Base-by-base conservation (phyloP, 2,888 invertebrate species). In the Agrochola litura region DNA sequence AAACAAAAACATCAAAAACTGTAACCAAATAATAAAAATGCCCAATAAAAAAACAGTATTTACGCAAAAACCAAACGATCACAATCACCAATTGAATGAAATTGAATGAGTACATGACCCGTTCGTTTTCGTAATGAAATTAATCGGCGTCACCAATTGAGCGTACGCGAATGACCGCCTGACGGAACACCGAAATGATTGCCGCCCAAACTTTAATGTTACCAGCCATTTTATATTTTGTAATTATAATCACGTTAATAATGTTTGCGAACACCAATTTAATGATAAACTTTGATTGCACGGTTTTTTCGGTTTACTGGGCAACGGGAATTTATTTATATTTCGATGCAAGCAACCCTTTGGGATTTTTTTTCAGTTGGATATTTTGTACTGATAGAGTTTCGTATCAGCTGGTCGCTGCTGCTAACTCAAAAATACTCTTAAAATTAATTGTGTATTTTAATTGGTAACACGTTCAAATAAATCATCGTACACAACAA, bases 131-230 rank as follows among this genome's bases (percentile, higher is more conserved):
- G 80, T 89, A 84, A 89, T 89, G 84, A 88, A 88, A 87, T 87
- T 84, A 89, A 89, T 89, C 83, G 85, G 73, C 79, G 87, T 81
- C 81, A 83, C 82, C 87, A 83, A 88, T 83, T 83, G 89, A 88
- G 71, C 82, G 87, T 65, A 77, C 77, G 60, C 69, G 86, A 80
- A 22, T 83, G 77, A 71, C 67, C 73, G 84, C 79, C 66, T 76
- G 84, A 80, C 66, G 66, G 74, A 67, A 65, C 84, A 77, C 49
- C 37, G 70, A 61, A 84, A 84, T 84, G 73, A 84, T 83, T 86
- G 74, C 76, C 43, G 12, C 25, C 46, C 69, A 73, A 75, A 79
- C 74, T 86, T 75, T 61, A 78, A 84, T 78, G 46, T 70, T 41
- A 67, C 86, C 41, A 61, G 43, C 69, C 70, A 86, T 84, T 82